Conservation (phyloP, 2,113 vertebrate species). For the Rallus limicola region DNA sequence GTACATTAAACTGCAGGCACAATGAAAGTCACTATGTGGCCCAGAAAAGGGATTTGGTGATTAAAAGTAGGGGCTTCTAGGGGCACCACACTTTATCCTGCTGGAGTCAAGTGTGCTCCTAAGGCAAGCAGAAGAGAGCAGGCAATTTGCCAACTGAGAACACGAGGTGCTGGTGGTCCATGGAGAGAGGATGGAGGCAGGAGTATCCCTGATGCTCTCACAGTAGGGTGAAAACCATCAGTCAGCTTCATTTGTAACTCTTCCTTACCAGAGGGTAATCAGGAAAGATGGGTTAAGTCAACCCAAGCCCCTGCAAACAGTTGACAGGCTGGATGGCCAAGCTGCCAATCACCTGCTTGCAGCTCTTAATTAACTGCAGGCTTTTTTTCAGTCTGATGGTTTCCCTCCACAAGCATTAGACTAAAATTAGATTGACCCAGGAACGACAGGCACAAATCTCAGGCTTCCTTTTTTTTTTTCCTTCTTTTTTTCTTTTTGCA, state of each 20-base stretch:
- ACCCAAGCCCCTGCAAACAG: neutral
- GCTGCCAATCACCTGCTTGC: neutral
- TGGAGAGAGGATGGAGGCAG: neutral
- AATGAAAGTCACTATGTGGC: rapidly evolving
- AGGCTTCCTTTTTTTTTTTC: neutral
- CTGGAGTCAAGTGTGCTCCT: neutral
- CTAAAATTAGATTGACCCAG: neutral
- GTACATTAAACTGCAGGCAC: neutral
- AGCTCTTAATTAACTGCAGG: neutral
- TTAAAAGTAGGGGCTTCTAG: neutral
- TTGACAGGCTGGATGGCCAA: neutral
- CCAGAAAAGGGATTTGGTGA: neutral
- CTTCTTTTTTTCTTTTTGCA: neutral
- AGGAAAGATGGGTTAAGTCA: rapidly evolving
- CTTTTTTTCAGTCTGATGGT: neutral
- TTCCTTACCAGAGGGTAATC: neutral
- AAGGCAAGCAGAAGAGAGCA: neutral
- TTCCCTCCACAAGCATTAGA: neutral
- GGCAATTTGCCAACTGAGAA: neutral
- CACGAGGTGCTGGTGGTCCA: rapidly evolving
- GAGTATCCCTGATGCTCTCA: neutral
- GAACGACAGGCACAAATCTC: neutral
- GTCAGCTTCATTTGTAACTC: neutral
- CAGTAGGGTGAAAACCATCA: neutral
- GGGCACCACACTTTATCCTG: neutral